phyloP scores from a whole-genome alignment of 2,797 vertebrate species.

The Smutsia temminckii region DNA sequence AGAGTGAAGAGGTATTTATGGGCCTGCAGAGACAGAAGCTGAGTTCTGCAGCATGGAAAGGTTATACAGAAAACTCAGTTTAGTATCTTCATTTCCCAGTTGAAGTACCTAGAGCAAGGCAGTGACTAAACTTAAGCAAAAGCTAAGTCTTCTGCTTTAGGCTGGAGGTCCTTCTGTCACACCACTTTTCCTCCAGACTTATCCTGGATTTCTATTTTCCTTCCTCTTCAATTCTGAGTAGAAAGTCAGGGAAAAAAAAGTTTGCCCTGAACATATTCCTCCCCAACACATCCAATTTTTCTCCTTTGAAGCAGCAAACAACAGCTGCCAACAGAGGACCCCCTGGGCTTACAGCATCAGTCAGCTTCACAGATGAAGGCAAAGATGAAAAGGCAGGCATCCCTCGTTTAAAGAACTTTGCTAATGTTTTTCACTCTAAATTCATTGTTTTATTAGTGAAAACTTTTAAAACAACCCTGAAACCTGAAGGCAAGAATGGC shows the following conservation, averaged over 20 bases:
- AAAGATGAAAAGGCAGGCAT: constrained; percentile 61
- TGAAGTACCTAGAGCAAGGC: not conserved
- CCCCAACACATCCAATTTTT: not conserved
- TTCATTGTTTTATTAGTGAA: constrained; percentile 51
- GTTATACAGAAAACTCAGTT: not conserved
- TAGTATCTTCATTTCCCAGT: not conserved
- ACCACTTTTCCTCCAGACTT: not conserved
- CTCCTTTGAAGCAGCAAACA: constrained; percentile 65
- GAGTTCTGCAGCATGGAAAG: not conserved
- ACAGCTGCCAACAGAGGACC: constrained; percentile 40
- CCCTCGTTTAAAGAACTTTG: constrained; percentile 31
- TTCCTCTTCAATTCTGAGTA: not conserved
- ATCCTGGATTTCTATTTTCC: constrained; percentile 43
- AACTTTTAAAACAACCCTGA: constrained; percentile 5
- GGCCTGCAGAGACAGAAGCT: no score
- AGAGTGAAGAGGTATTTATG: fast-evolving
- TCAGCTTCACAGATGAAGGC: constrained; percentile 48
- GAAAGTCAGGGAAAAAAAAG: not conserved
- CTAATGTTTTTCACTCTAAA: constrained; percentile 48
- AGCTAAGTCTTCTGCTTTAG: not conserved
- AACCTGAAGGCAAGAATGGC: not conserved
- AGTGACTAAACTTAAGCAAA: not conserved
- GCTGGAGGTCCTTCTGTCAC: not conserved
- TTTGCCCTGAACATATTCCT: constrained; percentile 27
- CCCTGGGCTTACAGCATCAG: not conserved